Percentiles rank a stretch among this genome's conserved stretches.
phyloP scores from a whole-genome alignment of 2,888 invertebrate genomes.

The Dasypolia templi region DNA sequence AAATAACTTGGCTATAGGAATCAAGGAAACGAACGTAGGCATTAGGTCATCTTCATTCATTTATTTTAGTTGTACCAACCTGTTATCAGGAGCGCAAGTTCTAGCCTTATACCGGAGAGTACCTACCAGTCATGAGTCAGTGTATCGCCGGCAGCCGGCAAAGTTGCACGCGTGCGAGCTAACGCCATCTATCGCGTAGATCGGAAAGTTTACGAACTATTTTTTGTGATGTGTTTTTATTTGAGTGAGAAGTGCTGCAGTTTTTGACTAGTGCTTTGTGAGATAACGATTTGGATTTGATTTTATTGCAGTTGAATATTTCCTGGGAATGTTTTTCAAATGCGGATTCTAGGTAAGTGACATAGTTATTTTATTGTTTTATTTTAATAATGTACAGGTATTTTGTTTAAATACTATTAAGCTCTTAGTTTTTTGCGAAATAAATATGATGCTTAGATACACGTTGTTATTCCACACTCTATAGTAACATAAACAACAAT shows the following conservation, averaged over 20 bases:
- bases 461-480: neutral
- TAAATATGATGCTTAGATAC: neutral
- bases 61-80: conserved; percentile 10
- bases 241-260: conserved; percentile 46
- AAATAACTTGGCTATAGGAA: conserved; percentile 1
- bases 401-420: neutral
- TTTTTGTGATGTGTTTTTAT: conserved; percentile 36
- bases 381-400: neutral
- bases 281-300: conserved; percentile 35
- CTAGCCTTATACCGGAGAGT: neutral
- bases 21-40: conserved; percentile 26
- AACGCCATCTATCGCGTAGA: conserved; percentile 22
- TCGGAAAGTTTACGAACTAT: conserved; percentile 57
- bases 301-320: conserved; percentile 22
- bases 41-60: conserved; percentile 18
- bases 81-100: conserved; percentile 37
- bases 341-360: conserved; percentile 51
- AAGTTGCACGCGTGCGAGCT: conserved; percentile 27
- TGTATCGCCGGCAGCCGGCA: conserved; percentile 34
- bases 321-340: conserved; percentile 43
- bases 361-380: neutral
- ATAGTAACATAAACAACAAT: neutral
- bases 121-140: conserved; percentile 35
- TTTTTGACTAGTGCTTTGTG: conserved; percentile 37
- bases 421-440: too few relatives aligned